These are phyloP conservation scores for Monochamus alternatus DNA, from an alignment of 2,888 invertebrate species.

Conservation along the genomic window DNA sequence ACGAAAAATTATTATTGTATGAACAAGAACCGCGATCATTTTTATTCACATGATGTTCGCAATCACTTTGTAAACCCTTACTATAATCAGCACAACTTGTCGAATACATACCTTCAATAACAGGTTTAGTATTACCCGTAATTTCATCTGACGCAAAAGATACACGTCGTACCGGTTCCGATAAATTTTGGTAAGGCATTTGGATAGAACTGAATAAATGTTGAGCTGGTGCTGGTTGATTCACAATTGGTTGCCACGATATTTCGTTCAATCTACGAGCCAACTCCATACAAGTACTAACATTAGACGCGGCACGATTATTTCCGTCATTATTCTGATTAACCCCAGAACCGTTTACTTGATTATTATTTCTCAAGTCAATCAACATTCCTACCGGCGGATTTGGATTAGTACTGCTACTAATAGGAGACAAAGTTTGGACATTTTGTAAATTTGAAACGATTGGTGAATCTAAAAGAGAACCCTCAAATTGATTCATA, in stretches of 20 bases:
- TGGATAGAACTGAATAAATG: not conserved
- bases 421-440: not conserved
- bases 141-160: constrained; percentile 10
- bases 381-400: not conserved
- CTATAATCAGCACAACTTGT: not conserved
- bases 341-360: no score
- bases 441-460: no score
- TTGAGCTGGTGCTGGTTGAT: not conserved
- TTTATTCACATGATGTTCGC: not conserved
- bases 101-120: not conserved
- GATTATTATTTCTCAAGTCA: constrained; percentile 4
- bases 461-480: constrained; percentile 1
- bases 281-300: constrained; percentile 7
- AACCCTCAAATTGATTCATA: not conserved
- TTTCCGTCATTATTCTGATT: not conserved
- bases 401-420: not conserved
- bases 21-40: no score
- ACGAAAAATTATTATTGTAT: not conserved
- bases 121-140: not conserved
- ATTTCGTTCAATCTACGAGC: constrained; percentile 2
- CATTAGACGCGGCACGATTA: not conserved
- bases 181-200: no score
- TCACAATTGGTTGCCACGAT: not conserved
- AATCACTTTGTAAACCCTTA: not conserved
- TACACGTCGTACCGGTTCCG: not conserved